Conservation (phyloP, 2,113 vertebrate species). For the Poeciliopsis retropinna region DNA sequence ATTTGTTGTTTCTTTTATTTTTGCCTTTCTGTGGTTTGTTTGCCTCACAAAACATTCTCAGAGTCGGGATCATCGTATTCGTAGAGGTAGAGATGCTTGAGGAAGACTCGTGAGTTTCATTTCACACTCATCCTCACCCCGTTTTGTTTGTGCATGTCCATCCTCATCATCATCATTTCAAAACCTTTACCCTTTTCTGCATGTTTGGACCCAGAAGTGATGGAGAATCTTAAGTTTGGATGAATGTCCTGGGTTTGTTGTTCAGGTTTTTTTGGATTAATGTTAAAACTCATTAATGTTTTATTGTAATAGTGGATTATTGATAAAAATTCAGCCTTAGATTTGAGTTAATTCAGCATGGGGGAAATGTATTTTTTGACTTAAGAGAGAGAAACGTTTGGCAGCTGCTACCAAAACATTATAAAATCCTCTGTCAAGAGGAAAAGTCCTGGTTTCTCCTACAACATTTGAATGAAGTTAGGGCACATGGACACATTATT, state of each 20-base stretch:
- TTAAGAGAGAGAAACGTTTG: not conserved
- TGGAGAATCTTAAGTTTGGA: not conserved
- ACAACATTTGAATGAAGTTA: not conserved
- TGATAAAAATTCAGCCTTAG: not conserved
- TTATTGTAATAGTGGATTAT: not conserved
- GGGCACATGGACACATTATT: not conserved
- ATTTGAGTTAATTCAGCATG: not conserved
- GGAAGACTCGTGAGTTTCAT: conserved; percentile 82
- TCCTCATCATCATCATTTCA: conserved; percentile 17
- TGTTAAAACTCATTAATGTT: not conserved
- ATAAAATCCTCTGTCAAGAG: not conserved
- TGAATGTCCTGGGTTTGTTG: not conserved
- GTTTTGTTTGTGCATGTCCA: conserved; percentile 11
- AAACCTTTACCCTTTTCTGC: not conserved
- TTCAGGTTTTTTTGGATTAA: not conserved
- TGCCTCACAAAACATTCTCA: conserved; percentile 70
- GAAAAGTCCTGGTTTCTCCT: not conserved
- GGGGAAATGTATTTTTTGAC: not conserved
- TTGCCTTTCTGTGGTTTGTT: conserved; percentile 41
- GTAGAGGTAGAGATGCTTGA: conserved; percentile 86
- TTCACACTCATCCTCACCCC: conserved; percentile 54
- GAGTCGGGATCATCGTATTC: conserved; percentile 86
- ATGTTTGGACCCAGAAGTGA: not conserved
- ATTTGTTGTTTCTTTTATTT: conserved; percentile 24
- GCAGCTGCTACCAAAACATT: not conserved